These are phyloP conservation scores for Enteromius thamalakanensis DNA, from an alignment of 2,797 vertebrate genomes.

Conservation along the genomic window DNA sequence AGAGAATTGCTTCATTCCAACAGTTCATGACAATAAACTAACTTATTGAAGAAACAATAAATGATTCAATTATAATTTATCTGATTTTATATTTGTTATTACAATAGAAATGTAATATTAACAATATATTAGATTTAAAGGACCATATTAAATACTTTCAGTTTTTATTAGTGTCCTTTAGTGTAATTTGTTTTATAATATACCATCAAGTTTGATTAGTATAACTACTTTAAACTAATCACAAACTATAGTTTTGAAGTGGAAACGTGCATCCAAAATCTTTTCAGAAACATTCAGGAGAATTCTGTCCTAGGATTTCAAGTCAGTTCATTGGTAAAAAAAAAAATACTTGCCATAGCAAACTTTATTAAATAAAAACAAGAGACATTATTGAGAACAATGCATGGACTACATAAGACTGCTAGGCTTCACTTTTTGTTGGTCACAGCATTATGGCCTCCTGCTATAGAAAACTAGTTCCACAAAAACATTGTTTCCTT, in stretches of 20 bases:
- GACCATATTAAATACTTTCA: not conserved
- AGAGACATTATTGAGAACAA: not conserved
- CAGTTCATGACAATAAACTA: not conserved
- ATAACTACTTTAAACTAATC: not conserved
- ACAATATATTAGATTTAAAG: not conserved
- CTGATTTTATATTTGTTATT: not conserved
- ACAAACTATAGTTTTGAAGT: not conserved
- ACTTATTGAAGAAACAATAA: not conserved
- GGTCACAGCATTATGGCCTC: not conserved
- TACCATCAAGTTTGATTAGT: not conserved
- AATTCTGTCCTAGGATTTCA: constrained; percentile 55
- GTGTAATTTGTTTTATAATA: constrained; percentile 2
- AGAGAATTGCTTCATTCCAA: not conserved
- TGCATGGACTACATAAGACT: not conserved
- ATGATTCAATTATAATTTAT: not conserved
- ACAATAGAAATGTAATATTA: no score
- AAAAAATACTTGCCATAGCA: not conserved
- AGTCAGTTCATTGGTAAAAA: not conserved
- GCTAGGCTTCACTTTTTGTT: not conserved
- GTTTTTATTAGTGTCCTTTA: not conserved
- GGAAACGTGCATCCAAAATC: not conserved
- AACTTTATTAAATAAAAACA: not conserved
- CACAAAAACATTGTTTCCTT: constrained; percentile 17
- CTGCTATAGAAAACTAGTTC: not conserved
- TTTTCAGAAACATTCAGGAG: not conserved